These are phyloP conservation scores for Pogonognathellus flavescens DNA, from an alignment of 1,140 invertebrate genomes.

Conservation along the genomic window DNA sequence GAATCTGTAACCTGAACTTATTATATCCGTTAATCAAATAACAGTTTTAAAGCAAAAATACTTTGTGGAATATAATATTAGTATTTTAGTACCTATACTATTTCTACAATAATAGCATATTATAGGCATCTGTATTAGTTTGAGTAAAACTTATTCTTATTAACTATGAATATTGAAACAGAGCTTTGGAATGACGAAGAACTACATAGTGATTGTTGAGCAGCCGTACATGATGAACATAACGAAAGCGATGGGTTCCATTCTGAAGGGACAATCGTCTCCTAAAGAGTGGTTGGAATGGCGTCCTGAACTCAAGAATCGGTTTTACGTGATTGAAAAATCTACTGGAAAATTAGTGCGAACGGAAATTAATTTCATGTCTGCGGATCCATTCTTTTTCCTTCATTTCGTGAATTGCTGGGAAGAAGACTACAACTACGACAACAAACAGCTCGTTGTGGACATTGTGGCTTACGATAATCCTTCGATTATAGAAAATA, in stretches of 20 bases:
- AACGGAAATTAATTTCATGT: conserved; percentile 67
- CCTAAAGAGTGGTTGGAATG: conserved; percentile 72
- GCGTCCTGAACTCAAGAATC: conserved; percentile 65
- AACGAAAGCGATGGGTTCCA: conserved; percentile 69
- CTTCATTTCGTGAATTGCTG: conserved; percentile 62
- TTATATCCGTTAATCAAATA: too few relatives aligned
- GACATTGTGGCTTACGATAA: conserved; percentile 53
- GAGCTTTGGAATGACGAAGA: conserved; percentile 59
- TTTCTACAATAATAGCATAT: too few relatives aligned
- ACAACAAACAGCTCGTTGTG: conserved; percentile 69
- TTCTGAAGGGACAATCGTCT: conserved; percentile 70
- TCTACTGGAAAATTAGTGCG: conserved; percentile 54
- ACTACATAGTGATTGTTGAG: conserved; percentile 59
- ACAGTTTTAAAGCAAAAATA: too few relatives aligned
- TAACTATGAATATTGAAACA: background rate
- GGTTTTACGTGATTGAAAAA: conserved; percentile 60
- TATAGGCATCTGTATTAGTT: too few relatives aligned
- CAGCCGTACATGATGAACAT: conserved; percentile 62
- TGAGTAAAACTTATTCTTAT: too few relatives aligned
- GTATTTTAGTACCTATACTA: too few relatives aligned
- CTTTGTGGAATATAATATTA: too few relatives aligned
- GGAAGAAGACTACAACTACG: conserved; percentile 72
- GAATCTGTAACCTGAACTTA: too few relatives aligned
- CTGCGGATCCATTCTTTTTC: conserved; percentile 60
- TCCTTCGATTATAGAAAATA: conserved; percentile 52